Conservation (phyloP, 2,113 vertebrate genomes). For the Struthidea cinerea region DNA sequence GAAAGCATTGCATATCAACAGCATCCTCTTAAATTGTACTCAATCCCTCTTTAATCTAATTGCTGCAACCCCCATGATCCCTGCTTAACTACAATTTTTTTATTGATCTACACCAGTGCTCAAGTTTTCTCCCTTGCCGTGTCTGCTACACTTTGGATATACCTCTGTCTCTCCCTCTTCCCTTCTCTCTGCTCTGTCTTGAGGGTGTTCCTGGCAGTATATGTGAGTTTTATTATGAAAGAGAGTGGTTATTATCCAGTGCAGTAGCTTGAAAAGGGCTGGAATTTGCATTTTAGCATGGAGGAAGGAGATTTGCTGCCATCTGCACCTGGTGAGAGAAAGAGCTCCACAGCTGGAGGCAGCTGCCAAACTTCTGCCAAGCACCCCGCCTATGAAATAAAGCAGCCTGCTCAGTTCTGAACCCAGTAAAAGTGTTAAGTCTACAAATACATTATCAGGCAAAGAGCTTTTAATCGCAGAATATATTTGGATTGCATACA, state of each 20-base stretch:
- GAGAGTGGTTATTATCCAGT: background rate
- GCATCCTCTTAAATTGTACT: background rate
- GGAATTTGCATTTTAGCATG: background rate
- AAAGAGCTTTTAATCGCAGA: background rate
- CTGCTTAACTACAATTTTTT: background rate
- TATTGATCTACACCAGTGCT: background rate
- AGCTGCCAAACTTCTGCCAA: slow-evolving; percentile 2
- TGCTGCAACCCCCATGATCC: background rate
- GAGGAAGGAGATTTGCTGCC: slow-evolving; percentile 53
- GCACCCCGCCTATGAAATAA: background rate
- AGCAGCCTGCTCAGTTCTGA: background rate
- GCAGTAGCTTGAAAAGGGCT: background rate
- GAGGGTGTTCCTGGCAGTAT: background rate
- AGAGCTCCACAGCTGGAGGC: slow-evolving; percentile 40
- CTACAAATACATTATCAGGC: background rate
- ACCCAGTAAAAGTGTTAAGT: background rate
- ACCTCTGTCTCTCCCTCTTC: background rate
- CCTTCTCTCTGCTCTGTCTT: background rate
- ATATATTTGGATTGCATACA: background rate
- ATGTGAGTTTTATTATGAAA: background rate
- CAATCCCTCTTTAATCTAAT: background rate
- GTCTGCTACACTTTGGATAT: background rate
- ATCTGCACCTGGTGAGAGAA: slow-evolving; percentile 54
- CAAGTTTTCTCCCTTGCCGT: background rate
- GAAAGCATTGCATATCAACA: background rate